Percentiles rank a stretch among this genome's conserved stretches.
These are phyloP conservation scores for Caloenas nicobarica DNA, from an alignment of 2,113 vertebrate genomes.

Conservation along the genomic window DNA sequence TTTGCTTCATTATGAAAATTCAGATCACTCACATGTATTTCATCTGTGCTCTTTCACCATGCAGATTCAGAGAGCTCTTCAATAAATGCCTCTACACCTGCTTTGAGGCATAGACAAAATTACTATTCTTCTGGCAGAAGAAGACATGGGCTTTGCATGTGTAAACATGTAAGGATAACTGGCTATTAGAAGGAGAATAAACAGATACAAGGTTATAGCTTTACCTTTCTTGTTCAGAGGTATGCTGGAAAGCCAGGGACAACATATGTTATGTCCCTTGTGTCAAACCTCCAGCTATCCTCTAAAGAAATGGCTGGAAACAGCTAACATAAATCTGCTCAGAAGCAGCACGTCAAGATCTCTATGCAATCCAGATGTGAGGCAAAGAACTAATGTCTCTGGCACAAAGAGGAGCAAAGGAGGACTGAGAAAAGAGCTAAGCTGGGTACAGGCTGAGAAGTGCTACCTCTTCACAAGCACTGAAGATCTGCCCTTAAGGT, in stretches of 20 bases:
- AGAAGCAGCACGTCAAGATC: not conserved
- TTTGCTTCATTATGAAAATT: not conserved
- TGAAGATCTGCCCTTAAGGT: not conserved
- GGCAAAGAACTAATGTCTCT: not conserved
- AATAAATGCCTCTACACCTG: not conserved
- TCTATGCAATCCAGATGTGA: not conserved
- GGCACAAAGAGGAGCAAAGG: not conserved
- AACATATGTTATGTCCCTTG: not conserved
- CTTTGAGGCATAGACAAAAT: not conserved
- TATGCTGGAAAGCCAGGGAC: not conserved
- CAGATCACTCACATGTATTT: not conserved
- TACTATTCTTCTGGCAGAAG: not conserved
- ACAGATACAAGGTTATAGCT: not conserved
- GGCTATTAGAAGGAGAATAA: not conserved
- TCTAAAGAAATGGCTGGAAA: not conserved
- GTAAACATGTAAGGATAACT: not conserved
- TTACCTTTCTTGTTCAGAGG: not conserved
- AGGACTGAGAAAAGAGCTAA: not conserved
- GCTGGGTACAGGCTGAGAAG: not conserved
- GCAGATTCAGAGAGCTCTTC: not conserved
- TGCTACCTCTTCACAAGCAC: not conserved
- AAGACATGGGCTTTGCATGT: not conserved
- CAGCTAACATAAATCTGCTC: not conserved
- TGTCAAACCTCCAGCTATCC: not conserved
- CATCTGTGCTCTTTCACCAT: not conserved